Evolutionary conservation across 2,797 vertebrate genomes (phyloP).

Genomic region (Antrozous pallidus): DNA sequence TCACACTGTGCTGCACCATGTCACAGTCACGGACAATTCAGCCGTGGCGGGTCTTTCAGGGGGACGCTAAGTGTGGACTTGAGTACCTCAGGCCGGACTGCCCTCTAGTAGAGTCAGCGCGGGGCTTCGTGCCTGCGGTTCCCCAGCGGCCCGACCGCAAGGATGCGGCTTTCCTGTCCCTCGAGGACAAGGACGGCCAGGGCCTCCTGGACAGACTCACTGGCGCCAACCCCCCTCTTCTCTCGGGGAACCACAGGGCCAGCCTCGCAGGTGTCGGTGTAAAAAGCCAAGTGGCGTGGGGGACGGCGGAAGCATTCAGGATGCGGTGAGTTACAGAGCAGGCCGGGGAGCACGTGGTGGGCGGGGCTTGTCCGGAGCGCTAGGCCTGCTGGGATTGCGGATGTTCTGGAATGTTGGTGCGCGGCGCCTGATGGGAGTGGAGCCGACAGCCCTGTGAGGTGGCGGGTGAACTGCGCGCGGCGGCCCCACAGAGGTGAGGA

Average conservation of each 20-base stretch:
- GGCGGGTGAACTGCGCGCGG: accelerated
- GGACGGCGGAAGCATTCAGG: neutral
- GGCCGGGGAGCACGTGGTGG: accelerated
- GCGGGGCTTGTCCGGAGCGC: neutral
- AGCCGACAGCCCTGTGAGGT: accelerated
- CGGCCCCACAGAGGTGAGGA: accelerated
- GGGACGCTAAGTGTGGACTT: accelerated
- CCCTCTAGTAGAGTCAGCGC: accelerated
- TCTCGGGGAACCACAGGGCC: neutral
- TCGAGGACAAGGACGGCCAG: accelerated
- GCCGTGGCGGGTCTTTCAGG: accelerated
- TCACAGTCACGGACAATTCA: accelerated
- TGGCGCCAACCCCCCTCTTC: too few relatives aligned
- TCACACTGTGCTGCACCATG: accelerated
- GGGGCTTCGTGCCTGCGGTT: neutral
- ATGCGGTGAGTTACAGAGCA: neutral
- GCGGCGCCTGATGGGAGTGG: too few relatives aligned
- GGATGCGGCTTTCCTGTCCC: too few relatives aligned
- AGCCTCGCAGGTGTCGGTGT: neutral
- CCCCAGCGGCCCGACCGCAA: accelerated
- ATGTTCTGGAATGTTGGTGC: neutral
- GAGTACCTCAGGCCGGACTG: accelerated
- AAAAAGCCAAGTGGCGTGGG: neutral
- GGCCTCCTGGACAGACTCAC: accelerated
- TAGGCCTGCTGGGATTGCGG: neutral